Conservation (phyloP, 1,140 invertebrate species). For the Trissolcus basalis region DNA sequence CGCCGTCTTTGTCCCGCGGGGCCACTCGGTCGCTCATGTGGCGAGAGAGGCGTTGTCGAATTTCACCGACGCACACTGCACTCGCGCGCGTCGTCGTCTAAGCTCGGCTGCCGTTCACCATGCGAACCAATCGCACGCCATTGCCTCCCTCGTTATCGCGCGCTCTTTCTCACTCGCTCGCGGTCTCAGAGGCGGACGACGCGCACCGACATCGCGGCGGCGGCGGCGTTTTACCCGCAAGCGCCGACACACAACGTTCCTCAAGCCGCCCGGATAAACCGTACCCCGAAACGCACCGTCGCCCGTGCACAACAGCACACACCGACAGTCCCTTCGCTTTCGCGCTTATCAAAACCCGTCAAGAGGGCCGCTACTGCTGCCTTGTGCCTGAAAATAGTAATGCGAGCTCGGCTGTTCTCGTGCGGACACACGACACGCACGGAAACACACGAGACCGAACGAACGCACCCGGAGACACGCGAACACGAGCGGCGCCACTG, state of each 20-base stretch:
- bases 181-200: constrained; percentile 32
- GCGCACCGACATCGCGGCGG: constrained; percentile 42
- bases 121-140: constrained; percentile 45
- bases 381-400: constrained; percentile 51
- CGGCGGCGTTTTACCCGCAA: constrained; percentile 7
- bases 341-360: constrained; percentile 54
- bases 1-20: constrained; percentile 44
- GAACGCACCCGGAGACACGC: not conserved
- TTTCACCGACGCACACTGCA: constrained; percentile 9
- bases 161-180: constrained; percentile 2
- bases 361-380: constrained; percentile 46
- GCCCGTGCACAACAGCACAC: constrained; percentile 23
- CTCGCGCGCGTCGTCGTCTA: not conserved
- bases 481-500: constrained; percentile 4
- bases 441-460: constrained; percentile 15
- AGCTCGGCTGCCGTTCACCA: constrained; percentile 20
- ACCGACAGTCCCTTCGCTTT: constrained; percentile 11
- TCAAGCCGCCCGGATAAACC: constrained; percentile 11
- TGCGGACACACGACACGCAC: constrained; percentile 26
- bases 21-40: constrained; percentile 32
- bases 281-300: constrained; percentile 14
- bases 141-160: constrained; percentile 28
- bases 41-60: constrained; percentile 36
- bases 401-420: constrained; percentile 36
- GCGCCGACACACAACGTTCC: not conserved